Evolutionary conservation across 2,888 invertebrate species (phyloP).

Genomic region (Callimorpha dominula): DNA sequence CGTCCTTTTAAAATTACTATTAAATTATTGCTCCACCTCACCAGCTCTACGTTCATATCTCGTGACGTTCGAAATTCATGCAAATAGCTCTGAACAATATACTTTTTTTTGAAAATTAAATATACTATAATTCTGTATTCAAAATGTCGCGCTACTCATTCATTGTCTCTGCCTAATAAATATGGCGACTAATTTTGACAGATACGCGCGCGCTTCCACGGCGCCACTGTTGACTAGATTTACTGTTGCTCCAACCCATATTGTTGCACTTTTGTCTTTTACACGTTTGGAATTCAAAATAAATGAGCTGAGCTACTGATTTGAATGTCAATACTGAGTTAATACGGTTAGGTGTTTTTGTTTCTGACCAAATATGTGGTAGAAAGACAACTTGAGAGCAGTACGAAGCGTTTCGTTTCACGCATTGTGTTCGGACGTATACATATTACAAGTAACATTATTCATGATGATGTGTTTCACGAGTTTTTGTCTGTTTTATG

Average conservation of each 20-base stretch:
- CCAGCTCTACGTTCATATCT: background rate
- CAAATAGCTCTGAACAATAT: slow-evolving; percentile 25
- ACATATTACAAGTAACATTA: slow-evolving; percentile 49
- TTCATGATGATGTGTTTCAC: slow-evolving; percentile 49
- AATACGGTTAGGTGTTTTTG: slow-evolving; percentile 82
- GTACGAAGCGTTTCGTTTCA: slow-evolving; percentile 38
- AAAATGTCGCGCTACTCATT: slow-evolving; percentile 52
- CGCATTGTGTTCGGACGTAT: slow-evolving; percentile 47
- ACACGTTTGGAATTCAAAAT: slow-evolving; percentile 81
- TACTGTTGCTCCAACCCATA: slow-evolving; percentile 84
- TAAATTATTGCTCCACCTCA: background rate
- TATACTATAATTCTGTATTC: slow-evolving; percentile 42
- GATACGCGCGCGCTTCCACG: slow-evolving; percentile 75
- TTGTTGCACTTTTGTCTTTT: slow-evolving; percentile 76
- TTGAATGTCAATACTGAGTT: slow-evolving; percentile 81
- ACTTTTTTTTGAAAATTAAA: slow-evolving; percentile 31
- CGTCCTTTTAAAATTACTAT: background rate
- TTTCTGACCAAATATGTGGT: slow-evolving; percentile 75
- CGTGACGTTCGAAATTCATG: slow-evolving; percentile 5
- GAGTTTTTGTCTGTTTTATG: slow-evolving; percentile 48
- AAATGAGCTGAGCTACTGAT: slow-evolving; percentile 83
- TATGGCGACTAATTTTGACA: slow-evolving; percentile 79
- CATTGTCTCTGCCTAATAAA: slow-evolving; percentile 66
- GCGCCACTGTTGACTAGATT: slow-evolving; percentile 82
- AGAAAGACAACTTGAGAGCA: slow-evolving; percentile 32